Evolutionary conservation across 2,888 invertebrate species (phyloP), one percentile per base, ranked within the genome.

Genomic region (Lasioglossum malachurum): DNA sequence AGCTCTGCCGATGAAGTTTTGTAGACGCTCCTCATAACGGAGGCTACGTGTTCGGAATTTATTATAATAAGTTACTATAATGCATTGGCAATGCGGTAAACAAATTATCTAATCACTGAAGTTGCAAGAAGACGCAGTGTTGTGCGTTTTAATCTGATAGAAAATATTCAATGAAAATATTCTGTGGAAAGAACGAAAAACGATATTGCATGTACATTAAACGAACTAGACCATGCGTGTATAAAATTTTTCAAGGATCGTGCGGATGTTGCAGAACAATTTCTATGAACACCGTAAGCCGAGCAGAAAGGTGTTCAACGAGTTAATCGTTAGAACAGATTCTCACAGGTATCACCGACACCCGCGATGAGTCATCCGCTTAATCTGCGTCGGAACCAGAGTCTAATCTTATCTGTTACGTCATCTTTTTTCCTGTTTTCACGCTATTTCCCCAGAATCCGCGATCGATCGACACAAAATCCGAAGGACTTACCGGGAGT

Each of bases 401-500:
- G 35, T 80, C 69, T 77, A 71, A 74, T 84, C 53, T 75, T n/a
- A 23, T 16, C 44, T 19, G 35, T 84, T 80, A 80, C 79, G 80
- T 49, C 69, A 86, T 44, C 67, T 75, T 82, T 81, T 77, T 64
- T 41, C 57, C 64, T 64, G 64, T 78, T 86, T 73, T 79, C 75
- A 72, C 46, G 72, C 60, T 76, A 72, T 78, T 83, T 78, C 75
- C 60, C 78, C 73, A 67, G 80, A 82, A 82, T 86, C 41, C 38
- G 31, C 27, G 67, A 90, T 88, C 83, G 49, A 82, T 73, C 31
- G 49, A 71, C 72, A 19, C 44, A 2, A 74, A 64, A 35, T 38
- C 41, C 72, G 80, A 90, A 89, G 86, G 87, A 85, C 73, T 90
- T 88, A 74, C 87, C 87, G 84, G 57, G 46, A 78, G 44, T 89